Base-by-base conservation (phyloP, 2,797 vertebrate genomes). In the Muscicapa striata region DNA sequence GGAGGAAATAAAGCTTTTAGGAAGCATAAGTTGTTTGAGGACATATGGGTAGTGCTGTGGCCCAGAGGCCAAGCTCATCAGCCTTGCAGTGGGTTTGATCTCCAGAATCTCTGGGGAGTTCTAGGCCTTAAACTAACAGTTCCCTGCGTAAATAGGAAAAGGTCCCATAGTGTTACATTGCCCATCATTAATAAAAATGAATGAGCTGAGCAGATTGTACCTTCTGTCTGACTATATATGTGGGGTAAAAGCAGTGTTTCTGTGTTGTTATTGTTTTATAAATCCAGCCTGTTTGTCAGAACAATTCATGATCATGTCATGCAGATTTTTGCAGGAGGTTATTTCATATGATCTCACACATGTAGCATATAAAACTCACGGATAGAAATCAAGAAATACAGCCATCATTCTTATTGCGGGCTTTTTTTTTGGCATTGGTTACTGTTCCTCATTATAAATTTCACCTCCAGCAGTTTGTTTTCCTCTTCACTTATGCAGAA, bases 401-500 rank as follows among this genome's bases (percentile, higher is more conserved):
- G 90, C 84, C 90, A 90, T 94, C 84, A 83, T 94, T 92, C 91
- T 91, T 96, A 77, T 34, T 94, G 64, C 4, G 1, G 40, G 62
- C 29, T 55, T 85, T 91, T 77, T 86, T 87, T 91, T 92, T 89
- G 73, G 32, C 86, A 75, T 89, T 32, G 8, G 67, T 87, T 93
- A 82, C 87, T 87, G 79, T 95, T 92, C 84, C 77, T 96, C 93
- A 89, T 96, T 94, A 91, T 84, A 89, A 96, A 92, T 88, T 94
- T 90, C 96, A 91, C 89, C 93, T 91, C 87, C 92, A 94, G 94
- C 87, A 87, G 73, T 96, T 86, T 94, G 94, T 91, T 94, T 95
- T 95, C 94, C 93, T 95, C 84, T 96, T 96, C 86, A 55, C 49
- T 94, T 90, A 73, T 93, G 85, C 93, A 87, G 86, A 82, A 90